phyloP scores from a whole-genome alignment of 2,888 invertebrate species.

The Drosophila mimica region DNA sequence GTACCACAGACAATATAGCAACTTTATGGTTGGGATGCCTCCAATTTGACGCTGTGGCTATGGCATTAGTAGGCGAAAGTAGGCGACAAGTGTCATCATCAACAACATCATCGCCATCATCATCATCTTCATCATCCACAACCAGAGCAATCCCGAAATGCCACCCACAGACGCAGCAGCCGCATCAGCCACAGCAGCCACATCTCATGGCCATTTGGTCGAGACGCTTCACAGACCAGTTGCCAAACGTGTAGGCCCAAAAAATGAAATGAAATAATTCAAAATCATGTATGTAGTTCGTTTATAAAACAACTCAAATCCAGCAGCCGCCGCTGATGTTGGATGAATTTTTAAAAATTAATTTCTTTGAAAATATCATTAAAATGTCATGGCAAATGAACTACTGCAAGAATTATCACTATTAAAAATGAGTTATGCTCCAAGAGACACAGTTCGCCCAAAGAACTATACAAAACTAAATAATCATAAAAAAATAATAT shows the following conservation, averaged over 20 bases:
- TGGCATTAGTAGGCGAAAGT: conserved; percentile 52
- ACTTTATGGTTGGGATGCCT: conserved; percentile 49
- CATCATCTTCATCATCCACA: background rate
- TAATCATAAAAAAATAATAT: background rate
- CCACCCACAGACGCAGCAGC: conserved; percentile 56
- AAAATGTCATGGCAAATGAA: conserved; percentile 48
- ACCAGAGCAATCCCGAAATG: conserved; percentile 55
- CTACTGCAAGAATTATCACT: conserved; percentile 25
- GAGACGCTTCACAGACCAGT: conserved; percentile 53
- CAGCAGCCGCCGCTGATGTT: conserved; percentile 20
- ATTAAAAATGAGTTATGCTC: conserved; percentile 41
- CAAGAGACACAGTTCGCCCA: conserved; percentile 1
- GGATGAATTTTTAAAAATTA: conserved; percentile 48
- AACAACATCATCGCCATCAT: background rate
- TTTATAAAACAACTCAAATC: conserved; percentile 50
- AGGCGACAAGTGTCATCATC: conserved; percentile 63
- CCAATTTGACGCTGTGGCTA: conserved; percentile 62
- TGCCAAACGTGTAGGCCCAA: conserved; percentile 56
- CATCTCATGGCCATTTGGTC: conserved; percentile 26
- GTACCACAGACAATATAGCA: conserved; percentile 29
- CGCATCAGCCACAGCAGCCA: conserved; percentile 3
- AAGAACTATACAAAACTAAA: background rate
- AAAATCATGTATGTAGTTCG: conserved; percentile 47
- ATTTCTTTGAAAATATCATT: conserved; percentile 60
- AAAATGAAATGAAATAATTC: conserved; percentile 56